Conservation (phyloP, 2,113 vertebrate genomes). For the Muntiacus muntjak region DNA sequence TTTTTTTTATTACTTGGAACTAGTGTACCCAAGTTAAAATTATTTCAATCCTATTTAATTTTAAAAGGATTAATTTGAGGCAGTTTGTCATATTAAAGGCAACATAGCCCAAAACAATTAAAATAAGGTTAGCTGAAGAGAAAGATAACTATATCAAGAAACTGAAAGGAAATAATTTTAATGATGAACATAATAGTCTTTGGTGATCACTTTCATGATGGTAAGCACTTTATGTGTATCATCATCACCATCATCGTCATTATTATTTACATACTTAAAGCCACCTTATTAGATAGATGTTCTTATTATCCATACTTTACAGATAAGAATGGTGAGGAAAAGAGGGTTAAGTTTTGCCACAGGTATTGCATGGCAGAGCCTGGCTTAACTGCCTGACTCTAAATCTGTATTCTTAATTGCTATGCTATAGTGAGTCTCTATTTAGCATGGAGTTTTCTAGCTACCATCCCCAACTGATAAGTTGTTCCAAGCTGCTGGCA, state of each 20-base stretch:
- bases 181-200: neutral
- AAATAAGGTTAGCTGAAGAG: neutral
- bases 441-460: neutral
- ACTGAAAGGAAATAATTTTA: neutral
- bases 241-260: neutral
- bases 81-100: neutral
- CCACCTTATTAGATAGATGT: neutral
- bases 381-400: neutral
- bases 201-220: neutral
- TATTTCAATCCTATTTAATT: neutral
- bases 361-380: neutral
- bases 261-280: neutral
- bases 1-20: neutral
- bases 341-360: neutral
- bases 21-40: neutral
- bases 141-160: neutral
- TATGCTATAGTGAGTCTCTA: neutral
- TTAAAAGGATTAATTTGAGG: neutral
- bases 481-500: neutral
- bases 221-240: neutral
- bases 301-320: neutral
- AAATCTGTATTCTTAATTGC: neutral
- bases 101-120: neutral
- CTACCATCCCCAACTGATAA: neutral
- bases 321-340: neutral